phyloP scores from a whole-genome alignment of 2,113 vertebrate species.

The Megalops atlanticus region DNA sequence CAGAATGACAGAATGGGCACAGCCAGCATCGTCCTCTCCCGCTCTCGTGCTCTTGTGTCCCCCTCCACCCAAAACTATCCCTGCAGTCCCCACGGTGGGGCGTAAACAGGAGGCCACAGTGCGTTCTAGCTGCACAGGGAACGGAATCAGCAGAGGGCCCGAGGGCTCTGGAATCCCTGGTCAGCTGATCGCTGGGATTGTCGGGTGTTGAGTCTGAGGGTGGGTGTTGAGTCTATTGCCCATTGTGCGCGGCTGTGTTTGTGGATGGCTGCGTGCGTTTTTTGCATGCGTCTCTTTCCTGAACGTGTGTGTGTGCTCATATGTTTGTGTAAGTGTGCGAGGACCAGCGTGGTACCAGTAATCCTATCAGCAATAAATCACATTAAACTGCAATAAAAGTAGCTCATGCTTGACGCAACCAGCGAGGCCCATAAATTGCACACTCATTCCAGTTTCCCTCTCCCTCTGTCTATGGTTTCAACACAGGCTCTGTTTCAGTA shows the following conservation, averaged over 20 bases:
- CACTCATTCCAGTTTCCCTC: conserved; percentile 5
- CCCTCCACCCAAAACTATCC: conserved; percentile 50
- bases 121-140: conserved; percentile 41
- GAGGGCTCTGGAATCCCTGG: conserved; percentile 48
- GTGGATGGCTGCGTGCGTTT: conserved; percentile 33
- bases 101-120: conserved; percentile 59
- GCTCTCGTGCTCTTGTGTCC: conserved; percentile 22
- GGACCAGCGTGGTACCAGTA: conserved; percentile 1
- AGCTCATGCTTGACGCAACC: background rate
- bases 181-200: conserved; percentile 39
- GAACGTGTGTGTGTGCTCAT: background rate
- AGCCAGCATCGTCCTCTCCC: conserved; percentile 34
- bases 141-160: conserved; percentile 54
- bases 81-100: conserved; percentile 22
- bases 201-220: conserved; percentile 40
- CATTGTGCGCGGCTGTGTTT: conserved; percentile 50
- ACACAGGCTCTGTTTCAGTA: background rate
- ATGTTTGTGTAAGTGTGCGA: background rate
- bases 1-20: conserved; percentile 57
- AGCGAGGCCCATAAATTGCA: background rate
- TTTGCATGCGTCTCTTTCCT: conserved; percentile 16
- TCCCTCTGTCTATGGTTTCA: conserved; percentile 26
- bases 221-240: conserved; percentile 15
- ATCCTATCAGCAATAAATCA: conserved; percentile 21
- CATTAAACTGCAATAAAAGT: background rate